A percentile compares a stretch with the other conserved stretches of the same genome.
phyloP scores from a whole-genome alignment of 2,888 invertebrate genomes.

The Sialis lutaria region DNA sequence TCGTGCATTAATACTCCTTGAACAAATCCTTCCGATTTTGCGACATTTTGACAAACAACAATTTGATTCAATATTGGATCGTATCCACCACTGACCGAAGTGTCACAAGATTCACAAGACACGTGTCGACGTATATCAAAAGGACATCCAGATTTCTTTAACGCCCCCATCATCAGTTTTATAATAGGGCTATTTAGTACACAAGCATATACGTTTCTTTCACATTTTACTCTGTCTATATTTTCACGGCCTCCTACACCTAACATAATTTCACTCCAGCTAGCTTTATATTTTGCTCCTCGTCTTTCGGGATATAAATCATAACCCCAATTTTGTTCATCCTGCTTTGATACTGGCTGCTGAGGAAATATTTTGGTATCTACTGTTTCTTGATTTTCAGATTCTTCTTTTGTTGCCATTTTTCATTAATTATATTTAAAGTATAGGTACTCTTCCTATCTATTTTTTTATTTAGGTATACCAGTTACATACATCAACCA shows the following conservation, averaged over 20 bases:
- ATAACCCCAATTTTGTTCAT: slow-evolving; percentile 42
- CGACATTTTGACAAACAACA: slow-evolving; percentile 80
- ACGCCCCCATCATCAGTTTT: slow-evolving; percentile 68
- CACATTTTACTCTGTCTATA: slow-evolving; percentile 59
- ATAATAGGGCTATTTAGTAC: slow-evolving; percentile 63
- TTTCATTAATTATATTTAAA: no score
- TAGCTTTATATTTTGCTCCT: slow-evolving; percentile 35
- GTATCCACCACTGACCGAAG: slow-evolving; percentile 76
- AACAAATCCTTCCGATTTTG: slow-evolving; percentile 45
- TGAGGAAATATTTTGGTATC: neutral
- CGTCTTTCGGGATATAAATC: slow-evolving; percentile 72
- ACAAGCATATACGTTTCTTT: slow-evolving; percentile 59
- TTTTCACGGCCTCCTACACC: slow-evolving; percentile 51
- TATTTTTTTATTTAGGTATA: no score
- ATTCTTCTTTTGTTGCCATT: no score
- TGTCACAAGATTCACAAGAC: slow-evolving; percentile 79
- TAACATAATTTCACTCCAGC: slow-evolving; percentile 34
- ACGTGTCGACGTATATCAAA: slow-evolving; percentile 76
- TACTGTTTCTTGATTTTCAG: no score
- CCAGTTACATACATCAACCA: no score
- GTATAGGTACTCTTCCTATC: no score
- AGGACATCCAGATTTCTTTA: slow-evolving; percentile 63
- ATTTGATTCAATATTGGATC: slow-evolving; percentile 75
- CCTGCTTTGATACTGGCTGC: slow-evolving; percentile 1
- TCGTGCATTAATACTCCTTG: slow-evolving; percentile 79